These are phyloP conservation scores for Schizaphis graminum DNA, from an alignment of 2,888 invertebrate genomes.

Conservation along the genomic window DNA sequence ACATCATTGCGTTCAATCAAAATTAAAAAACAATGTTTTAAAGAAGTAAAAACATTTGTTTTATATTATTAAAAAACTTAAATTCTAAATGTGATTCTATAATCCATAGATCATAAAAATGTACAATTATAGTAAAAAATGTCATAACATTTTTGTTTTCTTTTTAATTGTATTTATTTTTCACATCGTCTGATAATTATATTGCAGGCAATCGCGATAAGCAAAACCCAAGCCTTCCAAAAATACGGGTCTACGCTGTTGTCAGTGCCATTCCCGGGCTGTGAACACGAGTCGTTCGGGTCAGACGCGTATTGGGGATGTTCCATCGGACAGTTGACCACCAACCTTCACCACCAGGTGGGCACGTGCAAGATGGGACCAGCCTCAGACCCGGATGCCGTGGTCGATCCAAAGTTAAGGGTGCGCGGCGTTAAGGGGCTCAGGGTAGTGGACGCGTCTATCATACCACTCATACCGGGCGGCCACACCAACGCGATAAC, in stretches of 20 bases:
- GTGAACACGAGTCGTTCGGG: constrained; percentile 74
- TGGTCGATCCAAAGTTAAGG: constrained; percentile 77
- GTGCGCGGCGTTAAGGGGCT: constrained; percentile 79
- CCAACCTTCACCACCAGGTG: constrained; percentile 76
- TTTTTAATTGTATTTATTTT: background rate
- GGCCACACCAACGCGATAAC: constrained; percentile 84
- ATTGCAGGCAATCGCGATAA: constrained; percentile 72
- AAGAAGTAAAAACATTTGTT: background rate
- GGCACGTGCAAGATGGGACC: constrained; percentile 80
- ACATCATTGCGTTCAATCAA: background rate
- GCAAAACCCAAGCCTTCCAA: constrained; percentile 72
- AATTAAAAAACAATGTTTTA: background rate
- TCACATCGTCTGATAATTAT: constrained; percentile 18
- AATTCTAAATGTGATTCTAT: background rate
- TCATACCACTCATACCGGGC: constrained; percentile 84
- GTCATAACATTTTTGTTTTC: background rate
- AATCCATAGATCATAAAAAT: background rate
- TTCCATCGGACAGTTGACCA: constrained; percentile 77
- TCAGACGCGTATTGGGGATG: constrained; percentile 81
- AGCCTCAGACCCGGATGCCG: constrained; percentile 74
- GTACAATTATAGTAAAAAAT: background rate
- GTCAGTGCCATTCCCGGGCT: constrained; percentile 69
- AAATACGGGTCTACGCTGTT: constrained; percentile 71
- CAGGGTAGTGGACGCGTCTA: constrained; percentile 83
- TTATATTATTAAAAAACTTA: background rate